These are phyloP conservation scores for Anguilla marmorata DNA, from an alignment of 2,797 vertebrate genomes.

Conservation along the genomic window DNA sequence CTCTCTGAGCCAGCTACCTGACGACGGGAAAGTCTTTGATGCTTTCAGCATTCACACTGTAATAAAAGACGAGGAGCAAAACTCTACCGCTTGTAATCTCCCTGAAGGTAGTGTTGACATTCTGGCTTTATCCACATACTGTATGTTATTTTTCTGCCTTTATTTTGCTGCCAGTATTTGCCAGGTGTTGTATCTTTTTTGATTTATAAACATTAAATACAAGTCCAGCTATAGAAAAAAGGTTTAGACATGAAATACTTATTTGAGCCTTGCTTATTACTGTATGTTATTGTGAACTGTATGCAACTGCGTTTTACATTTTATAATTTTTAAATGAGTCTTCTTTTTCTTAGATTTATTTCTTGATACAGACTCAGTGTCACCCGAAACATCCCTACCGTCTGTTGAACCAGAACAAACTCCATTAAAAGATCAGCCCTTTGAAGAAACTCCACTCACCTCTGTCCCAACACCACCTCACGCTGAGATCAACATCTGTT, in stretches of 20 bases:
- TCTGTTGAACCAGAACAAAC: slow-evolving; percentile 11
- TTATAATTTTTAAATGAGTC: neutral
- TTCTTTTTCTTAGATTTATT: slow-evolving; percentile 24
- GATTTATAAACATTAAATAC: neutral
- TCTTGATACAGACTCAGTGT: slow-evolving; percentile 17
- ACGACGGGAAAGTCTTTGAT: slow-evolving; percentile 30
- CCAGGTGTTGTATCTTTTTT: neutral
- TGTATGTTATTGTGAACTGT: slow-evolving; percentile 10
- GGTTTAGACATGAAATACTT: neutral
- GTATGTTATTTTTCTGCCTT: neutral
- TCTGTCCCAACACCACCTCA: neutral
- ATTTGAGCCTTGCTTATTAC: slow-evolving; percentile 14
- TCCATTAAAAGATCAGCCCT: neutral
- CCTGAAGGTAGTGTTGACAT: slow-evolving; percentile 30
- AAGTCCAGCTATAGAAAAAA: neutral
- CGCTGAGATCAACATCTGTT: slow-evolving; percentile 9
- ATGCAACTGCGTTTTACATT: neutral
- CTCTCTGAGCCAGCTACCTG: slow-evolving; percentile 14
- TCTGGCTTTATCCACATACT: neutral
- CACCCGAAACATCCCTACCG: slow-evolving; percentile 11
- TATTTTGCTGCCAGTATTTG: neutral
- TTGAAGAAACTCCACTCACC: slow-evolving; percentile 20
- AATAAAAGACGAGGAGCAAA: slow-evolving; percentile 34
- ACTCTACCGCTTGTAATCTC: slow-evolving; percentile 19
- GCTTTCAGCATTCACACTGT: slow-evolving; percentile 17